Conservation (phyloP, 2,888 invertebrate genomes). For the Diarsia dahlii region DNA sequence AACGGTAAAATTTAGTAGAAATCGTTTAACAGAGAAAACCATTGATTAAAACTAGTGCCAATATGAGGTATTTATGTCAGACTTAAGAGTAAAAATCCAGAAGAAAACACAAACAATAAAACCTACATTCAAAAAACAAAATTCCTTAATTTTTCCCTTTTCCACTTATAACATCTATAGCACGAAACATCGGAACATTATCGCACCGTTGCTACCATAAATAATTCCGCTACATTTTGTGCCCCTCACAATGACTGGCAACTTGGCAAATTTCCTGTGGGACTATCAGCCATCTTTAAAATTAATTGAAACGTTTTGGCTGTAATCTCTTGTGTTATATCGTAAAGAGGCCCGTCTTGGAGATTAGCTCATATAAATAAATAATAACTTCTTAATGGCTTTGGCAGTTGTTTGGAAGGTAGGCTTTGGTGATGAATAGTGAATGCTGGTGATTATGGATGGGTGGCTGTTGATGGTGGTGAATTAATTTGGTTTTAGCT, state of each 20-base stretch:
- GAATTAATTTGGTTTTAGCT: neutral
- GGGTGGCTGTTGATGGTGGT: neutral
- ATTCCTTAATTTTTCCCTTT: neutral
- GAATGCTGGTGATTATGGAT: constrained; percentile 32
- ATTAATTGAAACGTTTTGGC: constrained; percentile 77
- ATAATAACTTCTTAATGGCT: constrained; percentile 66
- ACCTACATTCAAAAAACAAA: neutral
- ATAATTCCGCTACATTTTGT: constrained; percentile 69
- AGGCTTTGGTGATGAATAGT: constrained; percentile 45
- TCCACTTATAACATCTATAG: constrained; percentile 27
- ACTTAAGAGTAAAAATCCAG: too few species aligned
- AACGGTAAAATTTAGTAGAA: too few species aligned
- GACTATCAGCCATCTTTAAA: constrained; percentile 75
- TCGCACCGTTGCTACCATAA: constrained; percentile 55
- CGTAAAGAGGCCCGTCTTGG: constrained; percentile 67
- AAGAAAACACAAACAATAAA: neutral
- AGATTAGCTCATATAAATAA: constrained; percentile 70
- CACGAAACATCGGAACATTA: constrained; percentile 42
- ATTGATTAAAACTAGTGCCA: too few species aligned
- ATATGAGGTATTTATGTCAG: too few species aligned
- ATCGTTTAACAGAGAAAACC: too few species aligned
- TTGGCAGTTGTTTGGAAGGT: constrained; percentile 55
- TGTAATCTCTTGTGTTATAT: constrained; percentile 71
- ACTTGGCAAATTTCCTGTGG: constrained; percentile 74
- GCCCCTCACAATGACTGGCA: constrained; percentile 73